A percentile compares a stretch with the other conserved stretches of the same genome.
Conservation (phyloP, 92 coral and sea anemone genomes). For the Metridium senile region DNA sequence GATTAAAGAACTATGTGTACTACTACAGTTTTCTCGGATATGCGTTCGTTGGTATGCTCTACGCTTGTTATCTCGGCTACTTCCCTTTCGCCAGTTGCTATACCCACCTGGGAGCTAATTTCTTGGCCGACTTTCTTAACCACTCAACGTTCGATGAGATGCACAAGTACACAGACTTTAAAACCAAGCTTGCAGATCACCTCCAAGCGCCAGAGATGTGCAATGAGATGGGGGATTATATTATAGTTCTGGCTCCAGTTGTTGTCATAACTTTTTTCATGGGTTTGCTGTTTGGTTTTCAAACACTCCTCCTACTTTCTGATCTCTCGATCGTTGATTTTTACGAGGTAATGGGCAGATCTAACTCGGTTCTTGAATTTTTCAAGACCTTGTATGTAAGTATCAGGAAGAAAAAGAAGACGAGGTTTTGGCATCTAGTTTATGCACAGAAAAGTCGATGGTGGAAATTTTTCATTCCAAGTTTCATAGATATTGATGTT, state of each 20-base stretch:
- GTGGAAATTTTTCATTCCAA: slow-evolving; percentile 91
- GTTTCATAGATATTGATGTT: slow-evolving; percentile 62
- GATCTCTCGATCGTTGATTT: slow-evolving; percentile 95
- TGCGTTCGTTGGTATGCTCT: slow-evolving; percentile 79
- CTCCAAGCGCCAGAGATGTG: slow-evolving; percentile 63
- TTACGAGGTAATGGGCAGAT: slow-evolving; percentile 72
- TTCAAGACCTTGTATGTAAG: slow-evolving; percentile 68
- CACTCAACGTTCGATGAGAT: slow-evolving; percentile 32
- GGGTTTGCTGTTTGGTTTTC: slow-evolving; percentile 73
- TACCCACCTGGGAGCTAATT: slow-evolving; percentile 25
- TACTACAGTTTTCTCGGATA: slow-evolving; percentile 81
- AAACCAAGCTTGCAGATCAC: slow-evolving; percentile 34
- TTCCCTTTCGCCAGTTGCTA: slow-evolving; percentile 78
- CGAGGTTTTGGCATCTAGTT: slow-evolving; percentile 70
- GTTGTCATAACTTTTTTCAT: slow-evolving; percentile 70
- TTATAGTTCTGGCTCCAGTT: slow-evolving; percentile 79
- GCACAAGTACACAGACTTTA: slow-evolving; percentile 32
- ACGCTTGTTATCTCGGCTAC: slow-evolving; percentile 76
- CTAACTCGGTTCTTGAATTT: slow-evolving; percentile 67
- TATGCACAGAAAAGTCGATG: slow-evolving; percentile 65
- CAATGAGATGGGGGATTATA: slow-evolving; percentile 63
- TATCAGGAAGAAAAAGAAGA: slow-evolving; percentile 69
- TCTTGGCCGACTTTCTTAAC: slow-evolving; percentile 26
- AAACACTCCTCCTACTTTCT: slow-evolving; percentile 71
- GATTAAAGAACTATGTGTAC: slow-evolving; percentile 86